A percentile compares a stretch with the other conserved stretches of the same genome.
Conservation (phyloP, 2,797 vertebrate species). For the Sebastes itinus region DNA sequence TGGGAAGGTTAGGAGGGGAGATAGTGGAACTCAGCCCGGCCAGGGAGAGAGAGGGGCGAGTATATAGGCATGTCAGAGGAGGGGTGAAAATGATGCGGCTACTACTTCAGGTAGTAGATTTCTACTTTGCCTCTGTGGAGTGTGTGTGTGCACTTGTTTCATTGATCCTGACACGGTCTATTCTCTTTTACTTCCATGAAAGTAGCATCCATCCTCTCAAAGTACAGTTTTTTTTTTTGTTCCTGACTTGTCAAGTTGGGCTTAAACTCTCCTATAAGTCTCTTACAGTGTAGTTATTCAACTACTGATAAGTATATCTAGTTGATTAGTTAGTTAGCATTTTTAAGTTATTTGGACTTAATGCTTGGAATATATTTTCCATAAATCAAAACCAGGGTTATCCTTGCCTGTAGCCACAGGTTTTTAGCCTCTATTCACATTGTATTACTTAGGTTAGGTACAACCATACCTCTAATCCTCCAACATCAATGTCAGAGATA, state of each 20-base stretch:
- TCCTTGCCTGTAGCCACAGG: neutral
- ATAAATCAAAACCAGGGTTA: neutral
- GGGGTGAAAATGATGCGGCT: constrained; percentile 54
- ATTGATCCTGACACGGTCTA: constrained; percentile 39
- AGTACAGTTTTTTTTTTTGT: neutral
- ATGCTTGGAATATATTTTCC: neutral
- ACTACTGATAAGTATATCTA: neutral
- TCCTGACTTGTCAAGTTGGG: neutral
- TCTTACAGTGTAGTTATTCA: neutral
- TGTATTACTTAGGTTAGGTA: neutral
- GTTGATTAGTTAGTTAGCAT: neutral
- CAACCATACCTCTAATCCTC: neutral
- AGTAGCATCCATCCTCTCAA: constrained; percentile 1
- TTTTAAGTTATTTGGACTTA: neutral
- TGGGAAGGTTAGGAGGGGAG: constrained; percentile 82
- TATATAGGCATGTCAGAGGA: constrained; percentile 39
- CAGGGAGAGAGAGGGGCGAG: constrained; percentile 43
- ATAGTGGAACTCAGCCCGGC: constrained; percentile 60
- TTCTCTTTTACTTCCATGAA: constrained; percentile 32
- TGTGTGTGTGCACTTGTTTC: constrained; percentile 15
- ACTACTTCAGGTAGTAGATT: constrained; percentile 49
- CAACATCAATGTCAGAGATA: neutral
- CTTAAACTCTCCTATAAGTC: neutral
- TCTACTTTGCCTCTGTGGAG: constrained; percentile 29
- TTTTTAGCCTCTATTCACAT: neutral